phyloP scores from a whole-genome alignment of 2,888 invertebrate species.

The Xestobium rufovillosum region DNA sequence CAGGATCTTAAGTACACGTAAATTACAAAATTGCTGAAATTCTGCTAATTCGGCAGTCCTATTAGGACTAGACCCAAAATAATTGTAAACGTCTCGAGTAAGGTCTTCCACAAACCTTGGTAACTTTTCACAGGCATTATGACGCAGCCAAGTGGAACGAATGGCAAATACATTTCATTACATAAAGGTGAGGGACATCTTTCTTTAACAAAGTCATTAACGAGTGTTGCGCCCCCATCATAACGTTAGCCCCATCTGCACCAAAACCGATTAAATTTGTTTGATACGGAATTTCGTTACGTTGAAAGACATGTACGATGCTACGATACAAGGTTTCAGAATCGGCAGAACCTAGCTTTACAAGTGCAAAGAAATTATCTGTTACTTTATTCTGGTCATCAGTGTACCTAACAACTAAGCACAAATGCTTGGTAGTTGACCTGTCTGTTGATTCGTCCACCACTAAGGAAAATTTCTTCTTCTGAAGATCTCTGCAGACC shows the following conservation, averaged over 20 bases:
- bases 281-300: too few relatives aligned
- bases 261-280: constrained; percentile 22
- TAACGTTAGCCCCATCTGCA: constrained; percentile 20
- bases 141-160: constrained; percentile 28
- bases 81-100: constrained; percentile 13
- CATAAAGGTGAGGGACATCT: constrained; percentile 21
- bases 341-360: constrained; percentile 7
- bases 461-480: constrained; percentile 15
- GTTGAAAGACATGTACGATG: constrained; percentile 8
- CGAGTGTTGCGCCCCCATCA: too few relatives aligned
- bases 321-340: constrained; percentile 9
- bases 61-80: constrained; percentile 15
- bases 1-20: constrained; percentile 15
- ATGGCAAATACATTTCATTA: constrained; percentile 29
- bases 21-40: constrained; percentile 16
- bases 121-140: constrained; percentile 22
- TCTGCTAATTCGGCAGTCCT: constrained; percentile 9
- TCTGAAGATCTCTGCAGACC: constrained; percentile 1
- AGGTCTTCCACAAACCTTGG: constrained; percentile 13
- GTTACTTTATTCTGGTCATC: constrained; percentile 8
- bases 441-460: constrained; percentile 16
- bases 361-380: constrained; percentile 14
- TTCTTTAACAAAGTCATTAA: too few relatives aligned
- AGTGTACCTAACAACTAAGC: constrained; percentile 8
- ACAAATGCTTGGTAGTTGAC: constrained; percentile 13